Percentiles rank a stretch among this genome's conserved stretches.
Evolutionary conservation across 1,140 invertebrate genomes (phyloP).

Genomic region (Drosophila nikananu): DNA sequence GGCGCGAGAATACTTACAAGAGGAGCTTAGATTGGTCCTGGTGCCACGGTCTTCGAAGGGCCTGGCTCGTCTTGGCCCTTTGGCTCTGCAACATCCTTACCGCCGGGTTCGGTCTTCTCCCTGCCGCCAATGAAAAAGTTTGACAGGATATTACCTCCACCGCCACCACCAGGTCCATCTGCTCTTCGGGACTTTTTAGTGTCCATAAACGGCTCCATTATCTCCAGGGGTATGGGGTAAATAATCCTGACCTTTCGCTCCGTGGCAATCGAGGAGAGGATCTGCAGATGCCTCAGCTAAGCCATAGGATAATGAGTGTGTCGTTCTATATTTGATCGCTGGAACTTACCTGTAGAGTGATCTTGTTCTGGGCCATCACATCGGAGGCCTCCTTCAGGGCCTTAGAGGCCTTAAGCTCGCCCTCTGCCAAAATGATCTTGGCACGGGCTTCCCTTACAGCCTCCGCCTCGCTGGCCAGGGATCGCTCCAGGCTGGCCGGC

Average conservation of each 20-base stretch:
- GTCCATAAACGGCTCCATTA: conserved; percentile 60
- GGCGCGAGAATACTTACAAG: not conserved
- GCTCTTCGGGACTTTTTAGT: not conserved
- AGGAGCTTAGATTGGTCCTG: not conserved
- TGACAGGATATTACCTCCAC: not conserved
- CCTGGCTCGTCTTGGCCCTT: not conserved
- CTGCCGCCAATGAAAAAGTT: conserved; percentile 12
- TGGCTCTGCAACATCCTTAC: too few relatives aligned
- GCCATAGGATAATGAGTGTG: not conserved
- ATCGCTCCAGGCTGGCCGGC: conserved; percentile 92
- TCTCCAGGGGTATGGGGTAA: conserved; percentile 96
- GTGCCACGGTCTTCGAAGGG: too few relatives aligned
- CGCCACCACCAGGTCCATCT: not conserved
- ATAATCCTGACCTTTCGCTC: conserved; percentile 99
- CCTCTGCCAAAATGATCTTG: conserved; percentile 93
- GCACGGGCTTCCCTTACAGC: conserved; percentile 89
- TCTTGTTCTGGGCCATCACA: conserved; percentile 94
- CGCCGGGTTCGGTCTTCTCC: not conserved
- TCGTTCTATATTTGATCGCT: not conserved
- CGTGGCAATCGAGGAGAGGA: conserved; percentile 96
- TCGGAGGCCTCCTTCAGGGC: conserved; percentile 96
- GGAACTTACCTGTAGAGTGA: conserved; percentile 91
- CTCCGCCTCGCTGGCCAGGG: conserved; percentile 95
- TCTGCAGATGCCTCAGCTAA: conserved; percentile 87
- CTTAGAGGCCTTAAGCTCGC: conserved; percentile 95